Evolutionary conservation across 2,113 vertebrate species (phyloP).

Genomic region (Cisticola juncidis): DNA sequence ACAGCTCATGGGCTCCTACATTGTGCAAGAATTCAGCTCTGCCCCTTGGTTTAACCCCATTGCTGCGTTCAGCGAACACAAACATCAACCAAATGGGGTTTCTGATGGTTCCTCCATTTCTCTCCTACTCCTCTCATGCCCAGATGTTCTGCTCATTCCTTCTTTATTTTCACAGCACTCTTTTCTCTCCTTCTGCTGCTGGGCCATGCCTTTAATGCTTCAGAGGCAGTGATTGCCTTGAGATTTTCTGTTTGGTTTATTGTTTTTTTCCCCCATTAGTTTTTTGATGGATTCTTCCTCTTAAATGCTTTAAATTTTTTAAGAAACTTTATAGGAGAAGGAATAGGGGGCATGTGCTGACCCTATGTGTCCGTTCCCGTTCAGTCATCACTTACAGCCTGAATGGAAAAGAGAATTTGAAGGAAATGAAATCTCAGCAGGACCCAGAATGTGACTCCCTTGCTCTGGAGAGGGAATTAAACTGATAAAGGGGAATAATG

Average conservation of each 20-base stretch:
- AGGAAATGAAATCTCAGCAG: conserved; percentile 12
- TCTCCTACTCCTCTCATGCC: background rate
- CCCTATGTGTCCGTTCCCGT: fast-evolving
- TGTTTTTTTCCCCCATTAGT: background rate
- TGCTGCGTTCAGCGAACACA: background rate
- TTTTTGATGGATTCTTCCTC: background rate
- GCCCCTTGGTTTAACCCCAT: background rate
- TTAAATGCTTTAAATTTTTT: background rate
- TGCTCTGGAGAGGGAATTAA: background rate
- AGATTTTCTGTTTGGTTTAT: background rate
- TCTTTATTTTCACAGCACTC: background rate
- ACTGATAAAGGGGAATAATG: background rate
- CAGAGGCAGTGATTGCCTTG: background rate
- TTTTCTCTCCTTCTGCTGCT: background rate
- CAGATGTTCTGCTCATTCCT: background rate
- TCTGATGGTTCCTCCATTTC: background rate
- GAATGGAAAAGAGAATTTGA: background rate
- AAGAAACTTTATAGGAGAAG: background rate
- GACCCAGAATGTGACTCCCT: background rate
- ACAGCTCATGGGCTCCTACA: background rate
- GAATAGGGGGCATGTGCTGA: background rate
- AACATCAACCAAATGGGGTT: background rate
- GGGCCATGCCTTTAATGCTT: background rate
- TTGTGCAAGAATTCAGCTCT: background rate
- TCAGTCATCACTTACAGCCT: background rate